These are phyloP conservation scores for Reticulitermes lucifugus DNA, from an alignment of 2,888 invertebrate genomes.

Conservation along the genomic window DNA sequence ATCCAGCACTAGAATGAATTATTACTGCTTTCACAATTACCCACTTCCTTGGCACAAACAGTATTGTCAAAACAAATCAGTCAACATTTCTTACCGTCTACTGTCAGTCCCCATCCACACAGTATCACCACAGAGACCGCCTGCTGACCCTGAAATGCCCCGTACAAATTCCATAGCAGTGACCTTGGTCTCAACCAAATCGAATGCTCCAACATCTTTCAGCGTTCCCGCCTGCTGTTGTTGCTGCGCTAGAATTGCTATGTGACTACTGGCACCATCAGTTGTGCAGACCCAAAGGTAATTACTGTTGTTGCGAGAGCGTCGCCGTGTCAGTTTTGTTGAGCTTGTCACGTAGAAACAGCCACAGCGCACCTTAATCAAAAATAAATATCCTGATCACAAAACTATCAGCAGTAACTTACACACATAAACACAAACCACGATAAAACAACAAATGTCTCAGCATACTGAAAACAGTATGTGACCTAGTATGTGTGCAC, in stretches of 20 bases:
- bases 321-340: conserved; percentile 65
- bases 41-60: too few species aligned
- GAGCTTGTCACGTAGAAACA: conserved; percentile 81
- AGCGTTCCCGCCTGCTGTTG: conserved; percentile 78
- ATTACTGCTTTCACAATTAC: too few species aligned
- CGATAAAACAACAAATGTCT: too few species aligned
- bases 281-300: conserved; percentile 93
- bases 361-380: conserved; percentile 84
- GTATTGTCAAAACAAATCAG: background rate
- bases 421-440: too few species aligned
- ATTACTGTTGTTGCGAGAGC: conserved; percentile 75
- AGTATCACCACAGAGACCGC: conserved; percentile 68
- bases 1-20: too few species aligned
- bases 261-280: conserved; percentile 72
- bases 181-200: conserved; percentile 83
- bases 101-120: conserved; percentile 96
- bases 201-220: conserved; percentile 81
- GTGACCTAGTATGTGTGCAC: too few species aligned
- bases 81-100: conserved; percentile 66
- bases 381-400: too few species aligned
- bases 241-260: conserved; percentile 81
- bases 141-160: conserved; percentile 63
- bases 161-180: conserved; percentile 88
- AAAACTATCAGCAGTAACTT: too few species aligned
- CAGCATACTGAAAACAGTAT: too few species aligned